These are phyloP conservation scores for Sylvietta virens DNA, from an alignment of 2,113 vertebrate genomes.

Conservation along the genomic window DNA sequence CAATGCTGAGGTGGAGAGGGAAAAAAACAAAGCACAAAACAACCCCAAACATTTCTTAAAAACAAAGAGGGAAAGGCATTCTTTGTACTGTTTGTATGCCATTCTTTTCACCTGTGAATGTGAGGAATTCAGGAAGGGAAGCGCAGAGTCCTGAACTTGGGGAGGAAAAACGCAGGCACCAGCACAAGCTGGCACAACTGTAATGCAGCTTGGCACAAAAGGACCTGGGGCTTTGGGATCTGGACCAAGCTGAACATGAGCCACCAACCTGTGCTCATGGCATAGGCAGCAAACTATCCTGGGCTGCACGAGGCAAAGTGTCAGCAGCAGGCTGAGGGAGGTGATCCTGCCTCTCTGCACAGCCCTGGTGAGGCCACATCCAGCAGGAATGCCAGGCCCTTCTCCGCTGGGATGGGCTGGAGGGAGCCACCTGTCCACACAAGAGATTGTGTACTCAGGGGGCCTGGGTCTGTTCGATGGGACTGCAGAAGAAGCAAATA, in stretches of 20 bases:
- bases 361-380: not conserved
- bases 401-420: not conserved
- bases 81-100: not conserved
- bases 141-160: not conserved
- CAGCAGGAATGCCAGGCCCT: not conserved
- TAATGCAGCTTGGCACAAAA: not conserved
- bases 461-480: accelerated
- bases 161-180: not conserved
- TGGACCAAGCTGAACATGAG: not conserved
- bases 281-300: not conserved
- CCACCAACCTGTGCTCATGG: not conserved
- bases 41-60: not conserved
- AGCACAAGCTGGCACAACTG: not conserved
- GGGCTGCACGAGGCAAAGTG: not conserved
- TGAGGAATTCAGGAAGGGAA: not conserved
- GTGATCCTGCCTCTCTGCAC: not conserved
- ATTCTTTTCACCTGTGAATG: not conserved
- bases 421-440: not conserved
- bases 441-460: accelerated
- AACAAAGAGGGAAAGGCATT: not conserved
- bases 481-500: not conserved
- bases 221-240: not conserved
- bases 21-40: not conserved
- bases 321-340: not conserved
- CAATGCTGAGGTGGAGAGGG: not conserved